A percentile compares a stretch with the other conserved stretches of the same genome.
phyloP scores from a whole-genome alignment of 30 jellyfish, hydroid and myxozoan species.

The Aurelia sp. region DNA sequence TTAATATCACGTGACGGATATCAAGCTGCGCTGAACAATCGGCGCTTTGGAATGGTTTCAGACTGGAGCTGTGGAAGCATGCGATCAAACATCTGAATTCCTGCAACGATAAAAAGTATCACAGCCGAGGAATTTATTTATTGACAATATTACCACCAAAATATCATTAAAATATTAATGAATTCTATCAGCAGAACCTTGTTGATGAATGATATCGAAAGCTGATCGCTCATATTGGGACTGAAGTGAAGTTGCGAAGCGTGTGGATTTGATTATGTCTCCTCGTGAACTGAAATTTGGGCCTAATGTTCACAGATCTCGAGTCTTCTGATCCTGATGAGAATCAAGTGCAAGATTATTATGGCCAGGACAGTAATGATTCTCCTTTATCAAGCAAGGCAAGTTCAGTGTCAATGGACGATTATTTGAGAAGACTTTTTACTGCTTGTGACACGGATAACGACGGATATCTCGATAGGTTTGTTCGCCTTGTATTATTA shows the following conservation, averaged over 20 bases:
- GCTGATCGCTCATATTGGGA: no score
- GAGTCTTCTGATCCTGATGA: no score
- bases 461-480: constrained; percentile 94
- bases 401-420: constrained; percentile 70
- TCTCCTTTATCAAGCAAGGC: constrained; percentile 14
- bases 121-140: no score
- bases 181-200: no score
- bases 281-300: no score
- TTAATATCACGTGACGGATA: constrained; percentile 28
- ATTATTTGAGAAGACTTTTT: constrained; percentile 75
- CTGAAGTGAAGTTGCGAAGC: no score
- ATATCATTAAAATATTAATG: no score
- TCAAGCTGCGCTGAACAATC: constrained; percentile 69
- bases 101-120: no score
- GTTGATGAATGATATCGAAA: no score
- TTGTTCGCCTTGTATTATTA: constrained; percentile 8
- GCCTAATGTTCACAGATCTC: no score
- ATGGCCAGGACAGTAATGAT: constrained; percentile 32
- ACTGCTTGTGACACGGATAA: constrained; percentile 91
- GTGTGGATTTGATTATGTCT: no score
- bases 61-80: constrained; percentile 6
- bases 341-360: not conserved
- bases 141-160: no score
- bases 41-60: constrained; percentile 14
- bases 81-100: constrained; percentile 1